Conservation (phyloP, 1,140 invertebrate species). For the Mylabris phalerata region DNA sequence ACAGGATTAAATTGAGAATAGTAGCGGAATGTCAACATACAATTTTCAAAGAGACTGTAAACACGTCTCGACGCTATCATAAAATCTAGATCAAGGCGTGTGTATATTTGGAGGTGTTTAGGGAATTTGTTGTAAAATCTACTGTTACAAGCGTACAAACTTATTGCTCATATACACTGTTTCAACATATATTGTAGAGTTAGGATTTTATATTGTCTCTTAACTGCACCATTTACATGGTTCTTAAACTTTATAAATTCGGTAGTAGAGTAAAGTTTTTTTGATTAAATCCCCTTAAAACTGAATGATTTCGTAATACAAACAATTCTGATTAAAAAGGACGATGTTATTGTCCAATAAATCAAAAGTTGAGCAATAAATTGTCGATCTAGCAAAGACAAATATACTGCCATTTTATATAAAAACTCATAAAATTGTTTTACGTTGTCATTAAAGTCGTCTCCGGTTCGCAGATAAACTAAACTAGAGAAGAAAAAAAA, state of each 20-base stretch:
- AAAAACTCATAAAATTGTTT: slow-evolving; percentile 23
- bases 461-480: slow-evolving; percentile 18
- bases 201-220: too few relatives aligned
- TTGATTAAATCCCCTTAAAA: too few relatives aligned
- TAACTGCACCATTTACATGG: too few relatives aligned
- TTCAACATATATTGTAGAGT: too few relatives aligned
- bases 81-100: slow-evolving; percentile 13
- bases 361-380: not conserved
- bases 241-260: too few relatives aligned
- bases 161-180: slow-evolving; percentile 1
- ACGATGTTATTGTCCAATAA: too few relatives aligned
- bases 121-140: slow-evolving; percentile 13
- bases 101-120: slow-evolving; percentile 2
- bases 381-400: slow-evolving; percentile 11
- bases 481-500: not conserved
- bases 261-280: too few relatives aligned
- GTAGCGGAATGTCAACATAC: slow-evolving; percentile 12
- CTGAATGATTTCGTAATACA: too few relatives aligned
- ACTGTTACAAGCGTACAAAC: slow-evolving; percentile 11
- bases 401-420: slow-evolving; percentile 20
- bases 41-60: slow-evolving; percentile 17
- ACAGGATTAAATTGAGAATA: slow-evolving; percentile 13
- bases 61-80: slow-evolving; percentile 16
- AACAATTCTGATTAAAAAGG: too few relatives aligned
- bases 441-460: slow-evolving; percentile 20